phyloP scores from a whole-genome alignment of 2,888 invertebrate genomes.

The Rhamphomyia laevipes region DNA sequence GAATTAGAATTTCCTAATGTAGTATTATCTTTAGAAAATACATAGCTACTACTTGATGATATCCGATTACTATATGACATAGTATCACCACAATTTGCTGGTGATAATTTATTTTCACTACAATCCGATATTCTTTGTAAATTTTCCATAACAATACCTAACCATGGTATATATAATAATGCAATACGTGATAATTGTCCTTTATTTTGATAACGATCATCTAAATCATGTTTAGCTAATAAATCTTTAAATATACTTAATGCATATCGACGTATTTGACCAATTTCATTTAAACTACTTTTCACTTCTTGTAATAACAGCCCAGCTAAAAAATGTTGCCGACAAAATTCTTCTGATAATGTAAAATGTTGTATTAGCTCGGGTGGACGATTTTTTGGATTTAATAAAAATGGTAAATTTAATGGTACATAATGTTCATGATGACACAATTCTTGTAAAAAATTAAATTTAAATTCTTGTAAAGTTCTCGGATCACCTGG shows the following conservation, averaged over 20 bases:
- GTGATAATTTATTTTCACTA: conserved; percentile 27
- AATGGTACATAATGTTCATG: conserved; percentile 93
- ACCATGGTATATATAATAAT: conserved; percentile 81
- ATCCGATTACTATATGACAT: conserved; percentile 39
- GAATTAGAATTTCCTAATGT: conserved; percentile 27
- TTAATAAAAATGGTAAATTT: conserved; percentile 65
- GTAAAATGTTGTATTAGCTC: conserved; percentile 47
- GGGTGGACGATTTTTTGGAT: conserved; percentile 38
- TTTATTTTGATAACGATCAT: conserved; percentile 75
- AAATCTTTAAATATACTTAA: conserved; percentile 71
- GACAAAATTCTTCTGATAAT: conserved; percentile 73
- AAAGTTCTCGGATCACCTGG: conserved; percentile 68
- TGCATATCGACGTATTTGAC: conserved; percentile 70
- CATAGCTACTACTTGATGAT: conserved; percentile 47
- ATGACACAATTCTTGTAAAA: conserved; percentile 78
- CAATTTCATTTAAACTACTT: conserved; percentile 72
- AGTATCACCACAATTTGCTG: conserved; percentile 32
- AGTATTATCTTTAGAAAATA: conserved; percentile 40
- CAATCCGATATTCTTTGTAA: conserved; percentile 56
- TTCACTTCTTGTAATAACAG: conserved; percentile 79
- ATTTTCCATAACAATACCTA: conserved; percentile 80
- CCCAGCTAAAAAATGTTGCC: conserved; percentile 84
- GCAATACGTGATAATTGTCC: conserved; percentile 76
- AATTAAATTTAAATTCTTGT: conserved; percentile 85
- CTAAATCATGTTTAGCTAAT: conserved; percentile 87